Conservation (phyloP, 2,888 invertebrate genomes). For the Aleiodes testaceus region DNA sequence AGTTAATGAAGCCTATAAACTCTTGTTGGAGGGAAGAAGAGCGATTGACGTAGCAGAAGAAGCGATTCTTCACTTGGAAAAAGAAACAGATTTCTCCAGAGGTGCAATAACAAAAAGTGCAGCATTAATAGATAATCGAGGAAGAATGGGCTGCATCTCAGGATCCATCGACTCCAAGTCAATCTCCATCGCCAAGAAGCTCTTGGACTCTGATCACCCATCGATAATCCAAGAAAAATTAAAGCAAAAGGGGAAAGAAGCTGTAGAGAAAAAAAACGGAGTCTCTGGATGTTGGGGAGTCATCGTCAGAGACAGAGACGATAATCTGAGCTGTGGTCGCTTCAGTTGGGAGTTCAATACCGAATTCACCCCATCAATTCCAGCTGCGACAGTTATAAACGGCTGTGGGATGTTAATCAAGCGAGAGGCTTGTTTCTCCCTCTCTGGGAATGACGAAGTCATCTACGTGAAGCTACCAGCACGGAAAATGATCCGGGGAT, state of each 20-base stretch:
- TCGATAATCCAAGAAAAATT: not conserved
- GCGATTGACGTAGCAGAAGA: slow-evolving; percentile 55
- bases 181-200: slow-evolving; percentile 58
- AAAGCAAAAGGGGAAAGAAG: not conserved
- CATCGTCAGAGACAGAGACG: slow-evolving; percentile 56
- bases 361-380: slow-evolving; percentile 46
- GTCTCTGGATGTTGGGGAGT: slow-evolving; percentile 55
- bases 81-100: slow-evolving; percentile 33
- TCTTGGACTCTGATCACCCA: slow-evolving; percentile 41
- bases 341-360: slow-evolving; percentile 53
- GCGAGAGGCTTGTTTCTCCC: slow-evolving; percentile 52
- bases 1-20: slow-evolving; percentile 54
- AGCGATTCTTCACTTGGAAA: slow-evolving; percentile 57
- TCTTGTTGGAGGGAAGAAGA: slow-evolving; percentile 52
- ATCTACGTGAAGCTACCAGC: slow-evolving; percentile 59
- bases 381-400: slow-evolving; percentile 54
- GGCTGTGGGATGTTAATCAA: slow-evolving; percentile 62
- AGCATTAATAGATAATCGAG: slow-evolving; percentile 53
- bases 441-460: slow-evolving; percentile 57
- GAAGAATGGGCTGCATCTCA: slow-evolving; percentile 56
- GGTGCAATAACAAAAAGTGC: slow-evolving; percentile 55
- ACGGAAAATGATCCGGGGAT: slow-evolving; percentile 51
- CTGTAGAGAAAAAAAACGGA: slow-evolving; percentile 1
- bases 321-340: slow-evolving; percentile 55
- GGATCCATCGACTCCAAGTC: slow-evolving; percentile 56